phyloP scores from a whole-genome alignment of 2,888 invertebrate genomes.

The Agonopterix arenella region DNA sequence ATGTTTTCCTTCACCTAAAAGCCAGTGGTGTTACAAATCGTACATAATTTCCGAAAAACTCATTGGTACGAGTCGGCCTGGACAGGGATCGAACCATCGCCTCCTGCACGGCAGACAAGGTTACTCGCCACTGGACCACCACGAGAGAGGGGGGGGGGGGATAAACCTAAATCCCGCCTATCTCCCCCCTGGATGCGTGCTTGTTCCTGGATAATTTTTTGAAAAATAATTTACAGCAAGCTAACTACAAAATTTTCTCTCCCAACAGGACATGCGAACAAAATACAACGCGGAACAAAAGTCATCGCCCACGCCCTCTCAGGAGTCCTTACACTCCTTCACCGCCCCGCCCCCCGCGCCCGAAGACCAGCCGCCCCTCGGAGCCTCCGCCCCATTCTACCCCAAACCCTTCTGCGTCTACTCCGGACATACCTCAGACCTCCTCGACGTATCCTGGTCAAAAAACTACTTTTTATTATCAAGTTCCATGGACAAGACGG shows the following conservation, averaged over 20 bases:
- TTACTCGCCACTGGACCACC: too few relatives aligned
- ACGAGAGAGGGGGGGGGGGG: too few relatives aligned
- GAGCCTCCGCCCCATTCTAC: constrained; percentile 86
- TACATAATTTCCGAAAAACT: too few relatives aligned
- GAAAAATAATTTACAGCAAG: neutral
- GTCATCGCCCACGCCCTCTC: constrained; percentile 94
- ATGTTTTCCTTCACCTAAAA: too few relatives aligned
- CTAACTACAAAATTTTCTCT: neutral
- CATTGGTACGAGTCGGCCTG: too few relatives aligned
- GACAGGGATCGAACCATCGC: too few relatives aligned
- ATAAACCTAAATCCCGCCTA: too few relatives aligned
- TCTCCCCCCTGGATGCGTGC: too few relatives aligned
- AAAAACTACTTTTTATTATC: constrained; percentile 99
- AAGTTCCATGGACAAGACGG: constrained; percentile 99
- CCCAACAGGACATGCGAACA: constrained; percentile 90
- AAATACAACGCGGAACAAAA: constrained; percentile 93
- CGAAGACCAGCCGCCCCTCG: constrained; percentile 68
- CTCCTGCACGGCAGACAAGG: too few relatives aligned
- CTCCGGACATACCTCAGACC: constrained; percentile 95
- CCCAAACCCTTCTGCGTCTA: constrained; percentile 95
- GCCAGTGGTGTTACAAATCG: too few relatives aligned
- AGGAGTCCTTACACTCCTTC: constrained; percentile 89
- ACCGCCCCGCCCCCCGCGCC: constrained; percentile 62
- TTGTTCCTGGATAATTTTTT: too few relatives aligned
- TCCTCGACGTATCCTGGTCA: constrained; percentile 98